phyloP scores from a whole-genome alignment of 2,888 invertebrate species.

The Lycocerus yunnanus region DNA sequence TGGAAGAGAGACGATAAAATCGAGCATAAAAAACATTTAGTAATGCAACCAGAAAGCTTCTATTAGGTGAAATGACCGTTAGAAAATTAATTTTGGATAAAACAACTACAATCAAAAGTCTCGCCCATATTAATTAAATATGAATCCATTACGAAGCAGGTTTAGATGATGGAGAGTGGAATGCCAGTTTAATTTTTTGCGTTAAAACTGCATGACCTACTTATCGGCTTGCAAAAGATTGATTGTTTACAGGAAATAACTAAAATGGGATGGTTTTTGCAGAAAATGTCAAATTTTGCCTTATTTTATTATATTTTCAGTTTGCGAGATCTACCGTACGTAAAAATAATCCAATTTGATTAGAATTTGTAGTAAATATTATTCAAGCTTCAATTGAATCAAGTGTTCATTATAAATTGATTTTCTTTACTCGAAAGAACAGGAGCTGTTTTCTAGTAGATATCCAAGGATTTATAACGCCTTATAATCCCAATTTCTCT shows the following conservation, averaged over 20 bases:
- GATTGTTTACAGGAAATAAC: neutral
- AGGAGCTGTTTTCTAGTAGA: neutral
- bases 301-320: too few relatives aligned
- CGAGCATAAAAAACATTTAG: neutral
- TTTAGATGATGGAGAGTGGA: neutral
- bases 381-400: neutral
- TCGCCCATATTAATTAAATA: neutral
- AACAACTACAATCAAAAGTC: neutral
- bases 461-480: conserved; percentile 9
- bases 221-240: neutral
- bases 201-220: neutral
- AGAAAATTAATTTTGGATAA: neutral
- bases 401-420: neutral
- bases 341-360: too few relatives aligned
- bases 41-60: neutral
- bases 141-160: neutral
- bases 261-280: neutral
- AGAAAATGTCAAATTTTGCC: neutral
- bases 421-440: neutral
- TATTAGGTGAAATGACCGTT: neutral
- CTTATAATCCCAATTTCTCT: conserved; percentile 11
- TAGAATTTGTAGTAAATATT: neutral
- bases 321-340: too few relatives aligned
- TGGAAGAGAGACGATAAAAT: neutral
- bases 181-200: neutral